phyloP scores from a whole-genome alignment of 2,113 vertebrate genomes.

The Campylorhamphus procurvoides region DNA sequence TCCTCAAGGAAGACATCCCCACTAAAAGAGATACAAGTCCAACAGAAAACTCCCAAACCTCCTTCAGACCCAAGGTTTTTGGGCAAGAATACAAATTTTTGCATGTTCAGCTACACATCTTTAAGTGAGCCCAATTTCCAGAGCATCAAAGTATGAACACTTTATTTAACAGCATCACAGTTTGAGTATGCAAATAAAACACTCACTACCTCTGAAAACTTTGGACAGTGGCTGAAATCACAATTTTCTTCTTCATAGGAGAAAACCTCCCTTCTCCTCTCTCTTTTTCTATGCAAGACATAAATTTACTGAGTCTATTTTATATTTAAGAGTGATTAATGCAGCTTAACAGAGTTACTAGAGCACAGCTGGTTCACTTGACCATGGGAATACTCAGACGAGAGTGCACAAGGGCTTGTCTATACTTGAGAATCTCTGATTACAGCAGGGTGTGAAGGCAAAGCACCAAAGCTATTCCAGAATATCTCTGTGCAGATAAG shows the following conservation, averaged over 20 bases:
- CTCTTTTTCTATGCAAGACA: background rate
- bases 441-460: background rate
- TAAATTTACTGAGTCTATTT: background rate
- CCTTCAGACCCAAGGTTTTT: background rate
- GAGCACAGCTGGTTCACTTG: background rate
- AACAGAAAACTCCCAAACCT: background rate
- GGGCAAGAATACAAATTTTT: background rate
- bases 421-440: background rate
- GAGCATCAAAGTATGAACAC: background rate
- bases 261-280: background rate
- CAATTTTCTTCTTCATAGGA: background rate
- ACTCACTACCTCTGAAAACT: fast-evolving
- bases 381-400: background rate
- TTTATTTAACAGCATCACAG: background rate
- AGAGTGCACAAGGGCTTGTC: background rate
- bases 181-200: background rate
- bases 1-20: background rate
- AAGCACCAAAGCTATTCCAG: background rate
- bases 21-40: background rate
- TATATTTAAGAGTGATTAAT: background rate
- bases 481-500: background rate
- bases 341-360: background rate
- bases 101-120: background rate
- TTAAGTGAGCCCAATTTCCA: background rate
- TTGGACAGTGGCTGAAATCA: background rate